A percentile compares a stretch with the other conserved stretches of the same genome.
Conservation (phyloP, 1,140 invertebrate species). For the Drusus annulatus region DNA sequence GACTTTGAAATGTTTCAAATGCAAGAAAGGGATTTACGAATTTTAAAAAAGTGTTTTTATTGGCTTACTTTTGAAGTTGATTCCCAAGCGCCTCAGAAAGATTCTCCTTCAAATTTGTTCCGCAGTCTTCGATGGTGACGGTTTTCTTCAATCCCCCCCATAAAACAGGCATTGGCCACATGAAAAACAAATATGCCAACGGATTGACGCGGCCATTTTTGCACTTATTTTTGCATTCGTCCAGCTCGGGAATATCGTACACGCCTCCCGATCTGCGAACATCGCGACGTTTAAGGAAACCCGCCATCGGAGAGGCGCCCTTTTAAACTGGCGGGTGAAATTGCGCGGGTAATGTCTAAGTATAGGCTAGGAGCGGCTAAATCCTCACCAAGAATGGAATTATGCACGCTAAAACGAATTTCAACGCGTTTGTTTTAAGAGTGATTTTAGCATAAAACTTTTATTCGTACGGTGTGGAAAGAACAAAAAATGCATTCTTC, state of each 20-base stretch:
- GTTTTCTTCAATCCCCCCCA: neutral
- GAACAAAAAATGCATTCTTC: too few species aligned
- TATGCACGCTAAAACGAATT: too few species aligned
- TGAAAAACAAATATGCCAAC: neutral
- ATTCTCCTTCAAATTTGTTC: neutral
- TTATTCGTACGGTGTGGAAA: too few species aligned
- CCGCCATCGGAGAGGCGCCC: neutral
- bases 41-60: neutral
- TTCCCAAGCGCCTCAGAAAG: neutral
- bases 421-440: too few species aligned
- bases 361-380: too few species aligned
- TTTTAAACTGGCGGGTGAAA: neutral
- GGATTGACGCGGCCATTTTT: conserved; percentile 6
- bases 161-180: neutral
- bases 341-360: neutral
- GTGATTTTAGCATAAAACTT: too few species aligned
- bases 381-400: too few species aligned
- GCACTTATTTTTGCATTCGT: neutral
- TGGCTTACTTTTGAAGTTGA: neutral
- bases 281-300: neutral
- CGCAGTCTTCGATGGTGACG: neutral
- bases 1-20: too few species aligned
- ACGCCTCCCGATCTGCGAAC: neutral
- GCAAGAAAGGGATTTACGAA: too few species aligned
- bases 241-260: neutral